Conservation (phyloP, 2,888 invertebrate species). For the Leptothorax acervorum region DNA sequence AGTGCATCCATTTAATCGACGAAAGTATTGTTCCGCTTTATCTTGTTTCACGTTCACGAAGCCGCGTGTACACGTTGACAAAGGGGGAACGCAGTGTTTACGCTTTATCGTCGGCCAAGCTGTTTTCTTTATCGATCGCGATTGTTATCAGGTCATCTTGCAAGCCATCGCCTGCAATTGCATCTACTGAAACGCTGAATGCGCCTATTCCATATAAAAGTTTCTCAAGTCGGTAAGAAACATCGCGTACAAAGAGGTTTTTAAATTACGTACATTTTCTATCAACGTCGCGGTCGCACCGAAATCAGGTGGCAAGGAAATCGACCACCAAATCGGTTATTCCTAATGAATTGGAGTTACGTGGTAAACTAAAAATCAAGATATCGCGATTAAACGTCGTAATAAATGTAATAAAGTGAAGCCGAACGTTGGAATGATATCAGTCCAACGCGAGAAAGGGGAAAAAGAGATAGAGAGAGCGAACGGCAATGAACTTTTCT, state of each 20-base stretch:
- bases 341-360: background rate
- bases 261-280: conserved; percentile 22
- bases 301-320: too few species aligned
- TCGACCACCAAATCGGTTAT: too few species aligned
- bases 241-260: conserved; percentile 40
- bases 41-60: conserved; percentile 64
- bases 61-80: conserved; percentile 55
- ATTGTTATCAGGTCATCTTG: conserved; percentile 76
- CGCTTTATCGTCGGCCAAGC: conserved; percentile 72
- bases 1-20: conserved; percentile 63
- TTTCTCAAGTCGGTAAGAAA: conserved; percentile 17
- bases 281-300: too few species aligned
- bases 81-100: conserved; percentile 72
- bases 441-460: conserved; percentile 15
- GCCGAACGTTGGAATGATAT: background rate
- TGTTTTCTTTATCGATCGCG: conserved; percentile 76
- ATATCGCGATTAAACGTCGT: conserved; percentile 9
- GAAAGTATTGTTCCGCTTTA: conserved; percentile 62
- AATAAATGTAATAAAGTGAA: conserved; percentile 7
- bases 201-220: conserved; percentile 53
- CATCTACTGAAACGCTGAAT: conserved; percentile 60
- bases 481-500: conserved; percentile 28
- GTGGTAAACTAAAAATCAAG: conserved; percentile 19
- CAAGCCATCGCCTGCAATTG: conserved; percentile 70
- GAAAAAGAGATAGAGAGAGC: conserved; percentile 26